Conservation (phyloP, 2,888 invertebrate genomes). For the Apeira syringaria region DNA sequence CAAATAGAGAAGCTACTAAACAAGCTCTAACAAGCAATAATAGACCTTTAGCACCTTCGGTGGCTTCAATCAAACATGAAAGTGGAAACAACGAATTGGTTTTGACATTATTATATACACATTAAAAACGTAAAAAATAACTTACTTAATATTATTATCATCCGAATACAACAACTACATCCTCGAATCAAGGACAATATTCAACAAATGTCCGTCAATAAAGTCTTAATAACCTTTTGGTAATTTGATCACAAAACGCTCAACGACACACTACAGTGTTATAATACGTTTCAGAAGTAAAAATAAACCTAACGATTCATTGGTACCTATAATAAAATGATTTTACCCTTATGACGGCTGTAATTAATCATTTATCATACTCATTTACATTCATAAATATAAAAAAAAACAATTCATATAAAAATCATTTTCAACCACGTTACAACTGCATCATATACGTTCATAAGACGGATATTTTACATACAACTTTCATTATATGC, state of each 20-base stretch:
- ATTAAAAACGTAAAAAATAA: conserved; percentile 84
- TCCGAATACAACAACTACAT: conserved; percentile 83
- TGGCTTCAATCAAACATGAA: conserved; percentile 70
- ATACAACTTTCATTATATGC: conserved; percentile 78
- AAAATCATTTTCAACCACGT: conserved; percentile 77
- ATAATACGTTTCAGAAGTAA: conserved; percentile 67
- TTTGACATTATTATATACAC: conserved; percentile 75
- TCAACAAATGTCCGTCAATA: conserved; percentile 80
- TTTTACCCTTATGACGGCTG: conserved; percentile 33
- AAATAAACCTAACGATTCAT: conserved; percentile 60
- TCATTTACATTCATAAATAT: conserved; percentile 71
- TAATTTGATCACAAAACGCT: conserved; percentile 79
- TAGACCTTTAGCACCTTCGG: conserved; percentile 82
- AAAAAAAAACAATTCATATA: conserved; percentile 77
- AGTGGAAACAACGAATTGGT: conserved; percentile 75
- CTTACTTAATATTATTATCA: conserved; percentile 83
- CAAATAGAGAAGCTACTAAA: too few relatives aligned
- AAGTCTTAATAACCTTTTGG: conserved; percentile 80
- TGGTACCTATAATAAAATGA: conserved; percentile 53
- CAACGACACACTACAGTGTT: conserved; percentile 77
- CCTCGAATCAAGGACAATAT: conserved; percentile 76
- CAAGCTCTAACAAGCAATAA: conserved; percentile 74
- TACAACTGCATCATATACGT: conserved; percentile 68
- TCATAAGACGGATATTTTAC: conserved; percentile 82
- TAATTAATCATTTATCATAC: conserved; percentile 48